Evolutionary conservation across 92 coral and sea anemone genomes (phyloP), one percentile per base, ranked within the genome.

Genomic region (Bergia sp.): DNA sequence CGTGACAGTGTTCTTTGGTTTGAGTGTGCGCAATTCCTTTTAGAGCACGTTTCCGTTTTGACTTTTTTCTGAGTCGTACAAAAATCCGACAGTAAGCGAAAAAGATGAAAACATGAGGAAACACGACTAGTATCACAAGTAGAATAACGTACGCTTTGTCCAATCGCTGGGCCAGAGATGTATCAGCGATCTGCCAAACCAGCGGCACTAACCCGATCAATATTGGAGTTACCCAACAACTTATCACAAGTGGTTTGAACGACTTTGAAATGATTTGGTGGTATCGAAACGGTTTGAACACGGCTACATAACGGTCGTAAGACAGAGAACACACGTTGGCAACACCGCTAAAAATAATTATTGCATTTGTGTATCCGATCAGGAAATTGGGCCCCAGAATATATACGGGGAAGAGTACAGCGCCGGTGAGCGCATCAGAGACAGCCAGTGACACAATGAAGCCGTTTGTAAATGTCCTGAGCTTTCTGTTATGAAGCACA

Each of bases 261-360:
- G 77, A 69, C 57, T 82, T 82, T 44, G 86, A 82, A 23, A 83
- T 47, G 37, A 83, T 43, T 66, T 42, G 58, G 50, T 49, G 77
- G 47, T 83, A 83, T 23, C 86, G 49, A 42, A 83, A 83, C 23
- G 86, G 86, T 45, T 44, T 43, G 23, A 83, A 83, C 13, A 83
- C 86, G 8, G 86, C 86, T 64, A 83, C 76, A 23, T 83, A 69
- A 11, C 86, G 86, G 65, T 83, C 86, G 58, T 83, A 83, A 12
- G 86, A 43, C 43, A 83, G 23, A 0, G 61, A 83, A 29, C 86
- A 83, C 41, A 83, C 86, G 23, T 83, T 83, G 7, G 86, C 86
- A 20, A 83, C 86, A n/a, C 86, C 86, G 40, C 86, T 83, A 38
- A 83, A 29, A 47, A 83, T 44, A 8, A 83, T 20, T 43, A 83